Evolutionary conservation across 2,113 vertebrate species (phyloP).

Genomic region (Leucosticte australis): DNA sequence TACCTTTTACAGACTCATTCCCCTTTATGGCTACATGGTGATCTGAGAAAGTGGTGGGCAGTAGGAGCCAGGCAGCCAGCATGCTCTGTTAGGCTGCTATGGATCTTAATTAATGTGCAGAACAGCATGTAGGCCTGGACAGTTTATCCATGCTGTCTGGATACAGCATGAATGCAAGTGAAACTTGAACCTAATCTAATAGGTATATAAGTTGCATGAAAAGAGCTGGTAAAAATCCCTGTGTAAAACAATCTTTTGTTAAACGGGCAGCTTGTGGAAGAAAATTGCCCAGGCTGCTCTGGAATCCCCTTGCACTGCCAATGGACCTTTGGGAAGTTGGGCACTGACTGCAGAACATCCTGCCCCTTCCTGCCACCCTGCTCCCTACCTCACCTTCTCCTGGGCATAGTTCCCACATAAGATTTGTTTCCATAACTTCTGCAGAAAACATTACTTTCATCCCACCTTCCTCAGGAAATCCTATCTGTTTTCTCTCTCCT

Average conservation of each 20-base stretch:
- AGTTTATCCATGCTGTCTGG: not conserved
- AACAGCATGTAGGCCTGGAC: not conserved
- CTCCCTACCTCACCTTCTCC: not conserved
- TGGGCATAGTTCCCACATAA: not conserved
- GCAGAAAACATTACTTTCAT: not conserved
- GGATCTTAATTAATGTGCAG: not conserved
- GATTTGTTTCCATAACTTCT: not conserved
- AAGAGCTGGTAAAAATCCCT: not conserved
- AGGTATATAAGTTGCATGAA: not conserved
- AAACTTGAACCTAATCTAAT: slow-evolving; percentile 18
- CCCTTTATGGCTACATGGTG: not conserved
- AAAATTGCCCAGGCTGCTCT: not conserved
- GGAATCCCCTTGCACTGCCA: not conserved
- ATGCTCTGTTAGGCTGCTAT: not conserved
- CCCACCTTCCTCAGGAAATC: not conserved
- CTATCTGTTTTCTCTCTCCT: not conserved
- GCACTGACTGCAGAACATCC: not conserved
- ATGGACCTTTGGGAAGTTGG: fast-evolving
- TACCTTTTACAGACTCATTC: not conserved
- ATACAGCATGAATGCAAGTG: not conserved
- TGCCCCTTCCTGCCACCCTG: fast-evolving
- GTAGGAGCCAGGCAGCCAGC: not conserved
- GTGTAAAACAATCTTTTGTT: not conserved
- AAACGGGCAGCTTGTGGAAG: not conserved
- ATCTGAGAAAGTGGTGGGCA: not conserved